A percentile compares a stretch with the other conserved stretches of the same genome.
Conservation (phyloP, 2,797 vertebrate species). For the Epinephelus malabaricus region DNA sequence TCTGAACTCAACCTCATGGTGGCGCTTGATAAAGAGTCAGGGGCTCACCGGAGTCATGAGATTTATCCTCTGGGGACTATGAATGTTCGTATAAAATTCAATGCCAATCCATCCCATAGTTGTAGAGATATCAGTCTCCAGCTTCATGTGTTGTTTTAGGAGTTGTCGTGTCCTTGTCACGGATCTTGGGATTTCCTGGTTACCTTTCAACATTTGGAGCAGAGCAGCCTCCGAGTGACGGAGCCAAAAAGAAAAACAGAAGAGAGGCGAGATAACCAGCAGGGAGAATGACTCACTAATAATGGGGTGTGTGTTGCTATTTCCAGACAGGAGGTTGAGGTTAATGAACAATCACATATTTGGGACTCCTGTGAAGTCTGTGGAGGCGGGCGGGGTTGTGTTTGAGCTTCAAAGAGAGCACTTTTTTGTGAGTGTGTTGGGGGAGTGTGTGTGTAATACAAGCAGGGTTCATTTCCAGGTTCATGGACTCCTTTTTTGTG, state of each 20-base stretch:
- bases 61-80: background rate
- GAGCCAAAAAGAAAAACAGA: constrained; percentile 5
- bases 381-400: background rate
- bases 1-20: background rate
- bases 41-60: background rate
- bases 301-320: constrained; percentile 58
- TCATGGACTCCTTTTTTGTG: constrained; percentile 1
- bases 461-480: constrained; percentile 18
- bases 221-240: background rate
- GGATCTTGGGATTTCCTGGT: constrained; percentile 14
- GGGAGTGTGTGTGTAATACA: constrained; percentile 36
- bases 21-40: background rate
- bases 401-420: constrained; percentile 41
- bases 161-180: background rate
- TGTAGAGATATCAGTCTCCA: too few relatives aligned
- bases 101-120: too few relatives aligned
- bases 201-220: background rate
- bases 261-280: constrained; percentile 23
- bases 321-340: constrained; percentile 74
- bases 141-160: background rate
- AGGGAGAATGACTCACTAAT: constrained; percentile 41
- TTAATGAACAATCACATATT: constrained; percentile 83
- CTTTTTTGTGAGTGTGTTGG: constrained; percentile 24
- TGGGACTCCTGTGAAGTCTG: constrained; percentile 58
- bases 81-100: background rate